Evolutionary conservation across 2,888 invertebrate genomes (phyloP).

Genomic region (Chrysina gloriosa): DNA sequence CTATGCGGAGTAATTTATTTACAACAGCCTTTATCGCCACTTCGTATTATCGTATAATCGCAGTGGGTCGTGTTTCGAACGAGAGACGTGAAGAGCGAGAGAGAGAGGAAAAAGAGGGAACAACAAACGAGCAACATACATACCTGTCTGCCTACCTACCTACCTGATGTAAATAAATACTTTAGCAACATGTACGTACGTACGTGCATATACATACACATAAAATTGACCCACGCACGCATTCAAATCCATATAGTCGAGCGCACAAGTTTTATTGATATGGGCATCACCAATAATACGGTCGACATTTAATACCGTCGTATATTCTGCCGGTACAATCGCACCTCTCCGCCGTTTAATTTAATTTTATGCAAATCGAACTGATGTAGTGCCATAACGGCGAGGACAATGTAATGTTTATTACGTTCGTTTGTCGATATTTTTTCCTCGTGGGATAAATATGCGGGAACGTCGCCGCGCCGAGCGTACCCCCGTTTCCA

Average conservation of each 20-base stretch:
- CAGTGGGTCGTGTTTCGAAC: no score
- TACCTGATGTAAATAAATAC: not conserved
- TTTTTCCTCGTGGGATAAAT: no score
- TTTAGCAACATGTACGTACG: not conserved
- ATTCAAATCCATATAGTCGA: not conserved
- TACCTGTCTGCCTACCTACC: no score
- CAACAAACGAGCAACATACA: no score
- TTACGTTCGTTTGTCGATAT: no score
- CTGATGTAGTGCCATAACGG: not conserved
- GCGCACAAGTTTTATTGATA: no score
- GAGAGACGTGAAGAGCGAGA: not conserved
- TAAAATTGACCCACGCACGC: slow-evolving; percentile 8
- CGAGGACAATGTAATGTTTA: no score
- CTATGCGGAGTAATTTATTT: no score
- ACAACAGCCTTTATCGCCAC: no score
- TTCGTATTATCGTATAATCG: no score
- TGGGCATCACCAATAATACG: not conserved
- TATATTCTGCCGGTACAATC: not conserved
- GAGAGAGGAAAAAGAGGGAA: not conserved
- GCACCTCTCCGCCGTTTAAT: not conserved
- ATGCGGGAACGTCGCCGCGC: no score
- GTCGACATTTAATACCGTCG: not conserved
- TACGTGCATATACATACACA: not conserved
- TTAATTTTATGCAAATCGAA: slow-evolving; percentile 16
- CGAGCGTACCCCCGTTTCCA: no score